Evolutionary conservation across 2,888 invertebrate species (phyloP).

Genomic region (Celastrina argiolus): DNA sequence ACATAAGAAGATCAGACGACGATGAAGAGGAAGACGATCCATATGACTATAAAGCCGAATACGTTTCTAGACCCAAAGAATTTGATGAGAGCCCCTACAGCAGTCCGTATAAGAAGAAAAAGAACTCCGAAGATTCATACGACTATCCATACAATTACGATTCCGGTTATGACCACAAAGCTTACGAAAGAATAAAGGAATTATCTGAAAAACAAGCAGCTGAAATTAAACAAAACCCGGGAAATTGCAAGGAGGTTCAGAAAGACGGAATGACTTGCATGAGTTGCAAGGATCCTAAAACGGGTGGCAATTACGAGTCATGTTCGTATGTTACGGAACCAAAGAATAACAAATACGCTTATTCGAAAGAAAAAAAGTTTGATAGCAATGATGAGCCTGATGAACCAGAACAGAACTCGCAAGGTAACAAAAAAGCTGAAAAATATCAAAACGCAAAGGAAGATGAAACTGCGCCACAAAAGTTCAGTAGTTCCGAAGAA

Average conservation of each 20-base stretch:
- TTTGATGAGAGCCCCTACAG: conserved; percentile 68
- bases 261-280: conserved; percentile 83
- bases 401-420: conserved; percentile 64
- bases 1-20: conserved; percentile 47
- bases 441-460: conserved; percentile 54
- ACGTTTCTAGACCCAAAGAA: conserved; percentile 70
- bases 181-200: conserved; percentile 77
- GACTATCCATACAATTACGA: conserved; percentile 71
- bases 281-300: conserved; percentile 85
- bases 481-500: conserved; percentile 44
- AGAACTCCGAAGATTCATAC: conserved; percentile 61
- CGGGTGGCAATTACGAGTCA: conserved; percentile 86
- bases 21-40: conserved; percentile 63
- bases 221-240: conserved; percentile 79
- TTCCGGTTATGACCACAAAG: conserved; percentile 72
- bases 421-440: conserved; percentile 51
- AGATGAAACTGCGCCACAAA: conserved; percentile 46
- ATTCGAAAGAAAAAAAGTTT: conserved; percentile 80
- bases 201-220: conserved; percentile 80
- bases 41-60: conserved; percentile 72
- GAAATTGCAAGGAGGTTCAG: conserved; percentile 81
- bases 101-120: conserved; percentile 64
- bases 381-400: conserved; percentile 78
- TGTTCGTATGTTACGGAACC: conserved; percentile 88
- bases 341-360: conserved; percentile 83